Evolutionary conservation across 2,113 vertebrate genomes (phyloP), one percentile per base, ranked within the genome.

Genomic region (Meleagris gallopavo): DNA sequence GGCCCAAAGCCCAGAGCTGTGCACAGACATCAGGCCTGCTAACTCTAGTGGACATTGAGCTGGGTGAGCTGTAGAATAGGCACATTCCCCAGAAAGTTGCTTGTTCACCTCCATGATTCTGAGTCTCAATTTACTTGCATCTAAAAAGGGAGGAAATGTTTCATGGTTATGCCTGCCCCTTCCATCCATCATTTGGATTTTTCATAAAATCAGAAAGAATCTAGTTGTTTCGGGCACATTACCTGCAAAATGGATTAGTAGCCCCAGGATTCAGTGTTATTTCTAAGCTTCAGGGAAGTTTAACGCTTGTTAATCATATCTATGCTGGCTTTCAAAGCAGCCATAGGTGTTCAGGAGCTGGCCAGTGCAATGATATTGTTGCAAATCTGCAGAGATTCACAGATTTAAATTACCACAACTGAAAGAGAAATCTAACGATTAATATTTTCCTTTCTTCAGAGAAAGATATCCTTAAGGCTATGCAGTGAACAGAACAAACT

Each of bases 381-480:
- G 38, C 41, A 87, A 45, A 83, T 81, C 72, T 86, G 22, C n/a
- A 79, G 57, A 77, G 18, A 76, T 77, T 72, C 46, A 16, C 36
- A 21, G 38, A 11, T 84, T 86, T 86, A 91, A 74, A 81, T 93
- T 57, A 54, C 18, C 86, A 34, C 64, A 93, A 83, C n/a, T 29
- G 61, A 91, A 78, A 80, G 82, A 64, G 94, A 46, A 93, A 86
- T 61, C 87, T 76, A 67, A 17, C 50, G 61, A 58, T 86, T 81
- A 70, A 65, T 93, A 78, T 94, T 94, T 94, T 96, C 70, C 45
- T 92, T 83, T 91, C 45, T 61, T 73, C 50, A 86, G 75, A 85
- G 91, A 94, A 83, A 45, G 16, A 60, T 52, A 38, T 86, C 77
- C 76, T 90, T 77, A 88, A 89, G 84, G 70, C 78, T 91, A 72